Base-by-base conservation (phyloP, 2,797 vertebrate species). In the Austrolebias charrua region DNA sequence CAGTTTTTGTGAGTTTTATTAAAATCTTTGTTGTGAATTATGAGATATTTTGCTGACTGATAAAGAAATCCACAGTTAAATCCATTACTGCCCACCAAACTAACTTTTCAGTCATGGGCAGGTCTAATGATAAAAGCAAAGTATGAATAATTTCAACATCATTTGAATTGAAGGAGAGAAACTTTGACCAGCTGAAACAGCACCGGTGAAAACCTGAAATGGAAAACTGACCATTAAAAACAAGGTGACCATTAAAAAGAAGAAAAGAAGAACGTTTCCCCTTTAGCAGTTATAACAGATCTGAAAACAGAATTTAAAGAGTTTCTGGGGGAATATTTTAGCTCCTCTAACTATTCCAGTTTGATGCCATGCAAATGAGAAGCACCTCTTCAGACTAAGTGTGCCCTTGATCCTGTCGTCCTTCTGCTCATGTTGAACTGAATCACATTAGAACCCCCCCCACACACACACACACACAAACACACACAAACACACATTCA, bases 331-430 rank as follows among this genome's bases (percentile, higher is more conserved):
- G 63, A 55, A 44, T 6, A 45, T 63, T 33, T 63, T 43, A 38
- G 55, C 31, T 55, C 10, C 7, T 73, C 24, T 62, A 46, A 29
- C 60, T 67, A n/a, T n/a, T 60, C 66, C 63, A 54, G 75, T 70
- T 73, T 62, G 42, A 56, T 73, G 75, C 75, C 80, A 80, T 82
- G 73, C 70, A 77, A 79, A 87, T 68, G 52, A 57, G 35, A 45
- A 73, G 51, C 65, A 52, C 67, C 55, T 62, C 73, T 89, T 83
- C 84, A 89, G 90, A 80, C 79, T 86, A 87, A 87, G 70, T 84
- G 60, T 0, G 78, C 43, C 89, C 88, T 91, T 92, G 78, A 88
- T 88, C 76, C 74, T 49, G 40, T 55, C n/a, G 60, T 82, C 75
- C 59, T 83, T 73, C 60, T 19, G 14, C 78, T 63, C 75, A 66